Conservation (phyloP, 1,140 invertebrate species). For the Lepidurus apus region DNA sequence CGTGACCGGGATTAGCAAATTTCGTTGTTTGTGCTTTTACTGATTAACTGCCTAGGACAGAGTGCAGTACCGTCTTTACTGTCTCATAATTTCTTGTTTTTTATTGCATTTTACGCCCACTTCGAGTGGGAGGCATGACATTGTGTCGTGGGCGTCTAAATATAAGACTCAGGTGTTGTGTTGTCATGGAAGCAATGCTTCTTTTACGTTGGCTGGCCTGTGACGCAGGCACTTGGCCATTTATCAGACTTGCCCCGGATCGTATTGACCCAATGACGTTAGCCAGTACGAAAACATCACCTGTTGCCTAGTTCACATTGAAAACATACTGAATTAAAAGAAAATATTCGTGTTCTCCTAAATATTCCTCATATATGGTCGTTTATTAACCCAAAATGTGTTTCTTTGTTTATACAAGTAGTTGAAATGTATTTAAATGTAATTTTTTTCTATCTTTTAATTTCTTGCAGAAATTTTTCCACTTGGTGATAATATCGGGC, state of each 20-base stretch:
- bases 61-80: too few relatives aligned
- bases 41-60: too few relatives aligned
- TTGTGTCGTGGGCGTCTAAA: neutral
- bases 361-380: too few relatives aligned
- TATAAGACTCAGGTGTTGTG: neutral
- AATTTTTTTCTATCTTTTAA: neutral
- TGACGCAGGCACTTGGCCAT: neutral
- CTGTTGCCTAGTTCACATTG: neutral
- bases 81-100: too few relatives aligned
- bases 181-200: conserved; percentile 17
- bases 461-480: neutral
- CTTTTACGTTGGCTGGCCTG: neutral
- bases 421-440: too few relatives aligned
- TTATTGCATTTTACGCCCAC: neutral
- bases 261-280: conserved; percentile 3
- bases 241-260: neutral
- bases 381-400: too few relatives aligned
- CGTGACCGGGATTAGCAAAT: too few relatives aligned
- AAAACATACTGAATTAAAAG: neutral
- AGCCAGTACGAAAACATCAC: neutral
- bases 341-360: too few relatives aligned
- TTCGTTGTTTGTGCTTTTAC: too few relatives aligned
- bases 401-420: too few relatives aligned
- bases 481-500: conserved; percentile 21
- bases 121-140: neutral